Base-by-base conservation (phyloP, 1,140 invertebrate species). In the Centruroides vittatus region DNA sequence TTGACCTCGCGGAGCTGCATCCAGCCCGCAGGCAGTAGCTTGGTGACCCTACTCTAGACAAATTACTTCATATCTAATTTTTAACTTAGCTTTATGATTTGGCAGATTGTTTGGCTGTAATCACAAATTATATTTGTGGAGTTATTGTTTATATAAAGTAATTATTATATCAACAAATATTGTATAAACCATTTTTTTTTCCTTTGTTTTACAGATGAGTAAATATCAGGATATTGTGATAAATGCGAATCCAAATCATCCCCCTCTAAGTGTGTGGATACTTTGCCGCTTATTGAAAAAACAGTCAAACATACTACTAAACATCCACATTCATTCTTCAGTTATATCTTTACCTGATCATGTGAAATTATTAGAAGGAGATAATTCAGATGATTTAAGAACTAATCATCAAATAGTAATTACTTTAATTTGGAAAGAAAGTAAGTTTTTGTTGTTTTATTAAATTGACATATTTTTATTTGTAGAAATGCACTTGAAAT, bases 381-480 rank as follows among this genome's bases (percentile, higher is more conserved):
- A 59, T 63, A 61, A 67, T 61, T 64, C 41, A 3, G 41, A 41
- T 41, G 41, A 52, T 64, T 69, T 68, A 65, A 53, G 70, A 23
- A 64, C 57, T n/a, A 63, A 72, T 46, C 70, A 70, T 47, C 67
- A 76, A 65, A 65, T 86, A 35, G 78, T 81, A 62, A 60, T 88
- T 6, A 80, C 78, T 41, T 41, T 89, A 62, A 85, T 90, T 70
- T 89, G 86, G 82, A 88, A 86, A 78, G 73, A 82, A 74, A 80
- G 86, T 88, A 79, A 65, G 57, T 55, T 11, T n/a, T 57, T 23
- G 23, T 23, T 23, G 2, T 23, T 23, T 51, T 9, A 41, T 48
- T 46, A 41, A 53, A 49, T 11, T n/a, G n/a, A 49, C 48, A 10
- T 49, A 49, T 11, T 11, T 49, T 34, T 35, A 60, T 12, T 9